These are phyloP conservation scores for Tricholaema leucomelas DNA, from an alignment of 2,113 vertebrate genomes.

Conservation along the genomic window DNA sequence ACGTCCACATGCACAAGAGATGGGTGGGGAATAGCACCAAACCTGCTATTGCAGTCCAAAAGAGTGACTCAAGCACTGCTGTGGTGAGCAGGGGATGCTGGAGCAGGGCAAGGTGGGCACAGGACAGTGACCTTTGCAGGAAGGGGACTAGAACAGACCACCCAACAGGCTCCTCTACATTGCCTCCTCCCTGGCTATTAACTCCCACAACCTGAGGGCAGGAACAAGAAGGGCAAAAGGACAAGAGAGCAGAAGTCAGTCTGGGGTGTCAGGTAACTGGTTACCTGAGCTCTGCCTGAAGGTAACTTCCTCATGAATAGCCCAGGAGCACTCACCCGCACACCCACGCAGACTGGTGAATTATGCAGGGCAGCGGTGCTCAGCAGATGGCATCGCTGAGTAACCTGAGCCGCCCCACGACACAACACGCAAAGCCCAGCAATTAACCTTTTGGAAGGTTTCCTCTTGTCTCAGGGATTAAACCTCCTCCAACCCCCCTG, in stretches of 20 bases:
- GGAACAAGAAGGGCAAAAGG: constrained; percentile 66
- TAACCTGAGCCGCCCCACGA: constrained; percentile 47
- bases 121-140: background rate
- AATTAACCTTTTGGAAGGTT: constrained; percentile 68
- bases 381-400: constrained; percentile 72
- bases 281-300: constrained; percentile 69
- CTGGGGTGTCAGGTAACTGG: constrained; percentile 58
- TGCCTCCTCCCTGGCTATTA: background rate
- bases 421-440: constrained; percentile 55
- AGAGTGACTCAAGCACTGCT: fast-evolving
- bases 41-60: background rate
- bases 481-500: constrained; percentile 6
- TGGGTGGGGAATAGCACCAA: background rate
- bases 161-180: background rate
- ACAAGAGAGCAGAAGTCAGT: constrained; percentile 56
- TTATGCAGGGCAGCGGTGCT: constrained; percentile 59
- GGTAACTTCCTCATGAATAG: constrained; percentile 74
- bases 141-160: background rate
- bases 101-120: background rate
- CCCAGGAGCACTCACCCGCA: background rate
- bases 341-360: constrained; percentile 55
- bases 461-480: constrained; percentile 61
- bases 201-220: background rate
- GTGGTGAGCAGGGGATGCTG: fast-evolving
- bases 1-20: fast-evolving